Evolutionary conservation across 2,888 invertebrate species (phyloP).

Genomic region (Amphimallon solstitiale): DNA sequence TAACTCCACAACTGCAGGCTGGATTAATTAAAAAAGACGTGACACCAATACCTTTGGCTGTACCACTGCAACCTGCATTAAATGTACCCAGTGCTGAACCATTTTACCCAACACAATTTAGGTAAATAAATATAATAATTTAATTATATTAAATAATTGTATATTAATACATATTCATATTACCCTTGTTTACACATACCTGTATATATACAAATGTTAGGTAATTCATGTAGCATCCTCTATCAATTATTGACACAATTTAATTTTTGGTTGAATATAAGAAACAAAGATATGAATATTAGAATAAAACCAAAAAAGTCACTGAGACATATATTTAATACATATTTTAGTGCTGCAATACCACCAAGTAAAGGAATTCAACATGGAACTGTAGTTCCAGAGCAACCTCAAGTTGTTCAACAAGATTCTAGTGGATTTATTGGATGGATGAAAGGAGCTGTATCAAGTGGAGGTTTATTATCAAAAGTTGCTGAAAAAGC

Average conservation of each 20-base stretch:
- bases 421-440: slow-evolving; percentile 69
- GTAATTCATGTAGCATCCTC: no score
- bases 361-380: slow-evolving; percentile 59
- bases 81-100: slow-evolving; percentile 46
- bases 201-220: no score
- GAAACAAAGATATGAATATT: no score
- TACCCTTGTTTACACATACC: no score
- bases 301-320: no score
- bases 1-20: not conserved
- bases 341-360: slow-evolving; percentile 58
- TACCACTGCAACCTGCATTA: slow-evolving; percentile 8
- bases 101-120: slow-evolving; percentile 60
- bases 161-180: not conserved
- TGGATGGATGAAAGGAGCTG: slow-evolving; percentile 78
- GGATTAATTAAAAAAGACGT: not conserved
- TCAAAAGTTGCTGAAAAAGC: slow-evolving; percentile 79
- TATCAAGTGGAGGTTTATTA: slow-evolving; percentile 71
- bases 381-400: slow-evolving; percentile 46
- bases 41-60: not conserved
- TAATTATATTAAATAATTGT: not conserved
- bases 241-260: no score
- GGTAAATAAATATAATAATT: slow-evolving; percentile 49
- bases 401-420: slow-evolving; percentile 46
- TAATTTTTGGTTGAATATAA: no score
- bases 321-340: not conserved